A percentile compares a stretch with the other conserved stretches of the same genome.
Evolutionary conservation across 2,888 invertebrate species (phyloP).

Genomic region (Callyntrura guangdongensis): DNA sequence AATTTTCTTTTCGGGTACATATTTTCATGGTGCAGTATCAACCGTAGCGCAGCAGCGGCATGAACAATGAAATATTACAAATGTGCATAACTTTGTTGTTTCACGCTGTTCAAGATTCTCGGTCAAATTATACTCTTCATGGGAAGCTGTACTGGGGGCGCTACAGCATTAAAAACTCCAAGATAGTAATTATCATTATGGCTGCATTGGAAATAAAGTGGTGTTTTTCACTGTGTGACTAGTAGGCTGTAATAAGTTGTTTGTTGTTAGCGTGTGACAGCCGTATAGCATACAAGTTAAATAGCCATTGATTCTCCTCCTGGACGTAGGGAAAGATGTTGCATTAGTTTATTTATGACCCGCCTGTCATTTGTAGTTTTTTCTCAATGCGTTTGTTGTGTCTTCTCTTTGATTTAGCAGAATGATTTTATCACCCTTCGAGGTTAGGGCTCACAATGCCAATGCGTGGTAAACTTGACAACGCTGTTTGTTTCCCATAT

Average conservation of each 20-base stretch:
- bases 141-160: conserved; percentile 38
- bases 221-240: conserved; percentile 9
- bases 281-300: conserved; percentile 17
- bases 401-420: conserved; percentile 40
- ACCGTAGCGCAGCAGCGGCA: conserved; percentile 1
- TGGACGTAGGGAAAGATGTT: conserved; percentile 35
- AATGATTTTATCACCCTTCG: conserved; percentile 49
- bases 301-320: conserved; percentile 26
- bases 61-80: conserved; percentile 33
- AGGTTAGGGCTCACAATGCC: not conserved
- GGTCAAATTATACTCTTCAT: conserved; percentile 56
- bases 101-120: conserved; percentile 58
- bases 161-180: conserved; percentile 11
- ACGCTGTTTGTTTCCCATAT: not conserved
- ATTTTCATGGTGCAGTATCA: no score
- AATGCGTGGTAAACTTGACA: not conserved
- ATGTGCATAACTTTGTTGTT: conserved; percentile 43
- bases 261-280: conserved; percentile 49
- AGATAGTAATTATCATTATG: conserved; percentile 52
- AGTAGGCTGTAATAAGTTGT: conserved; percentile 38
- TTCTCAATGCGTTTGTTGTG: conserved; percentile 30
- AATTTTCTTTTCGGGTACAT: no score
- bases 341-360: conserved; percentile 49
- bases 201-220: conserved; percentile 1
- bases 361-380: conserved; percentile 23